Evolutionary conservation across 2,797 vertebrate species (phyloP).

Genomic region (Silurus aristotelis): DNA sequence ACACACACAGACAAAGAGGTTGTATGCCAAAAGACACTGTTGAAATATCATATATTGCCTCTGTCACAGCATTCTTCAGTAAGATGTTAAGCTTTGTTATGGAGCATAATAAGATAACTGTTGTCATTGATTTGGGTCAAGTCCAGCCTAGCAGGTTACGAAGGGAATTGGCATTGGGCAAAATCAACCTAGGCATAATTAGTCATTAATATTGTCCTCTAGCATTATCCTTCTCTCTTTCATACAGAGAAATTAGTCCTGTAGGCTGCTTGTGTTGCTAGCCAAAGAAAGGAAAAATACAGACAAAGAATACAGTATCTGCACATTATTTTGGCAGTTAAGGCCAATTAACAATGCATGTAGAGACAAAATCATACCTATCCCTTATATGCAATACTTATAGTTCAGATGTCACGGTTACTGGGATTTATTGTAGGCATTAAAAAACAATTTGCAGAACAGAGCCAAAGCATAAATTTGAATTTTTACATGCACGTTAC

Average conservation of each 20-base stretch:
- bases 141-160: conserved; percentile 54
- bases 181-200: conserved; percentile 62
- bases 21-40: not conserved
- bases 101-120: conserved; percentile 51
- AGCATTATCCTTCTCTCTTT: conserved; percentile 59
- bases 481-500: conserved; percentile 73
- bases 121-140: conserved; percentile 62
- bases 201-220: conserved; percentile 51
- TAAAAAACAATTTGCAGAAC: conserved; percentile 71
- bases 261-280: not conserved
- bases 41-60: not conserved
- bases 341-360: not conserved
- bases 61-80: not conserved
- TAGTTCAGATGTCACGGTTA: not conserved
- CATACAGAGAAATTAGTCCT: conserved; percentile 37
- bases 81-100: conserved; percentile 53
- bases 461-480: conserved; percentile 72
- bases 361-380: not conserved
- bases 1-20: not conserved
- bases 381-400: no score
- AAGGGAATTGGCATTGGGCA: conserved; percentile 46
- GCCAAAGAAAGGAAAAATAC: no score
- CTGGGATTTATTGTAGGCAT: conserved; percentile 48
- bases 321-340: not conserved
- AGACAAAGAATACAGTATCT: not conserved